Evolutionary conservation across 2,797 vertebrate genomes (phyloP).

Genomic region (Brachymystax lenok): DNA sequence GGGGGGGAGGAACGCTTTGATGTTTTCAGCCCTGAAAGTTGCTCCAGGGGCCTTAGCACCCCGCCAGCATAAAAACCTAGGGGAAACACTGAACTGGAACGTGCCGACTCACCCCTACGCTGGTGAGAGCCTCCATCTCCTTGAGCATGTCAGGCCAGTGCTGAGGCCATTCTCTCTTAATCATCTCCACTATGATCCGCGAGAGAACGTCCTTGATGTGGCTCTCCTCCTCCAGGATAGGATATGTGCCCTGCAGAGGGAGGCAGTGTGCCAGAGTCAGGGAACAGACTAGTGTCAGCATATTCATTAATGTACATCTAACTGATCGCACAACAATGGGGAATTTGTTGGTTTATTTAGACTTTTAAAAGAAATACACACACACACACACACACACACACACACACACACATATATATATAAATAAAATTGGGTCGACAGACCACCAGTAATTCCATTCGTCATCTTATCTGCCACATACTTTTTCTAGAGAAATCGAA

Average conservation of each 20-base stretch:
- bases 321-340: background rate
- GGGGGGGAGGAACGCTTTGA: background rate
- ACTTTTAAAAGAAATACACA: too few relatives aligned
- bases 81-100: background rate
- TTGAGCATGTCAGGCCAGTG: slow-evolving; percentile 96
- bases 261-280: background rate
- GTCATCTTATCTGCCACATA: background rate
- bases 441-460: background rate
- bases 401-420: too few relatives aligned
- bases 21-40: too few relatives aligned
- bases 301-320: background rate
- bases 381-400: too few relatives aligned
- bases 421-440: background rate
- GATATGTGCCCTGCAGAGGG: slow-evolving; percentile 83
- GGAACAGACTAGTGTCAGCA: background rate
- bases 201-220: slow-evolving; percentile 95
- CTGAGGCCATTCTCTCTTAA: slow-evolving; percentile 98
- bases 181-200: slow-evolving; percentile 96
- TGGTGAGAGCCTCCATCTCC: slow-evolving; percentile 90
- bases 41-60: too few relatives aligned
- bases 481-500: background rate
- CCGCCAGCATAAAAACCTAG: background rate
- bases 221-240: slow-evolving; percentile 92
- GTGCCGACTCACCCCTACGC: slow-evolving; percentile 82
- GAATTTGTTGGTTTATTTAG: background rate